A percentile compares a stretch with the other conserved stretches of the same genome.
These are phyloP conservation scores for Metallyticus violacea DNA, from an alignment of 2,888 invertebrate species.

Conservation along the genomic window DNA sequence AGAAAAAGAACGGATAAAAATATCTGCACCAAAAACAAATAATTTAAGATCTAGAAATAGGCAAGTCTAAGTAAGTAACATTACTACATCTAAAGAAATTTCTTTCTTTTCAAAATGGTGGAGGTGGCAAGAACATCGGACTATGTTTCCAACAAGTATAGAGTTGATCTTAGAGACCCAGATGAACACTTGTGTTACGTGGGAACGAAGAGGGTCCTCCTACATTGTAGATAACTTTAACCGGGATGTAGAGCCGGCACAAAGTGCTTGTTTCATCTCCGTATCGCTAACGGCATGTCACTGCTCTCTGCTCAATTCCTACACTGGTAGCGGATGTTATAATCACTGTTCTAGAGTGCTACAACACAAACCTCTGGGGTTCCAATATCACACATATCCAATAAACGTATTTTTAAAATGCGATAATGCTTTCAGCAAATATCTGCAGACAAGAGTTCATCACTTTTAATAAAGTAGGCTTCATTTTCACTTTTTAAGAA, in stretches of 20 bases:
- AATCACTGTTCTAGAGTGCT: not conserved
- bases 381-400: too few relatives aligned
- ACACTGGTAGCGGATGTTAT: not conserved
- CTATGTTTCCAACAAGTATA: not conserved
- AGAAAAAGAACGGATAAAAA: too few relatives aligned
- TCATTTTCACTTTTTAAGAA: too few relatives aligned
- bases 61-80: too few relatives aligned
- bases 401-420: too few relatives aligned
- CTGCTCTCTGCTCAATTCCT: not conserved
- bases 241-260: not conserved
- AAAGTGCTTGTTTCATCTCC: not conserved
- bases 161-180: not conserved
- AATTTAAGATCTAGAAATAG: too few relatives aligned
- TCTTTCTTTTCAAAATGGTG: accelerated
- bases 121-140: not conserved
- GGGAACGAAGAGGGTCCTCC: not conserved
- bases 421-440: too few relatives aligned
- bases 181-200: not conserved
- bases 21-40: too few relatives aligned
- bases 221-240: not conserved
- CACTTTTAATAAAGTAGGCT: too few relatives aligned
- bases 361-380: not conserved
- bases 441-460: too few relatives aligned
- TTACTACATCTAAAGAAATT: too few relatives aligned
- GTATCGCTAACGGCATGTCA: not conserved